Percentiles rank a stretch among this genome's conserved stretches.
phyloP scores from a whole-genome alignment of 2,113 vertebrate genomes.

The Passer domesticus region DNA sequence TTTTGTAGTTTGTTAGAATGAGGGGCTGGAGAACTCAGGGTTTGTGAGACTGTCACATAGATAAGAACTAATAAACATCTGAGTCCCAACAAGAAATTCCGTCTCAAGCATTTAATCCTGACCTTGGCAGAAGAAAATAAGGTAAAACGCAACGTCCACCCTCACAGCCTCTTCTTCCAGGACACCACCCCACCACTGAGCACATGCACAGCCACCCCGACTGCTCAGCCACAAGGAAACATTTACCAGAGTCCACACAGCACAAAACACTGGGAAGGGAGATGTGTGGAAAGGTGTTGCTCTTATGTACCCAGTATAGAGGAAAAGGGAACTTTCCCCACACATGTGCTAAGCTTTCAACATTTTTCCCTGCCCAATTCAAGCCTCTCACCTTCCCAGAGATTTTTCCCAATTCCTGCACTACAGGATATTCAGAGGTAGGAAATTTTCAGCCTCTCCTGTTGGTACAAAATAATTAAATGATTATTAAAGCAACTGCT shows the following conservation, averaged over 20 bases:
- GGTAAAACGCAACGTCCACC: background rate
- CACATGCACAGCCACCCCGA: background rate
- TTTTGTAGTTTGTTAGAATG: background rate
- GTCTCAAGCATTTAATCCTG: background rate
- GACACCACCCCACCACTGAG: background rate
- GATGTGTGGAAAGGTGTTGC: background rate
- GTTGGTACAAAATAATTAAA: slow-evolving; percentile 8
- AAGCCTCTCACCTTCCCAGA: background rate
- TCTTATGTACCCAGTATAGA: background rate
- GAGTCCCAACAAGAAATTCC: background rate
- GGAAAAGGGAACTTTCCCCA: background rate
- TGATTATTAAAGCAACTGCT: background rate
- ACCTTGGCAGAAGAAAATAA: background rate
- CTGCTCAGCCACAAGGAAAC: background rate
- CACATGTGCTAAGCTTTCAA: background rate
- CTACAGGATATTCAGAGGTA: background rate
- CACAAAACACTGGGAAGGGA: background rate
- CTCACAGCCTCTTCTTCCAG: background rate
- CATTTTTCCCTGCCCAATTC: background rate
- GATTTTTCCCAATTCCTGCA: background rate
- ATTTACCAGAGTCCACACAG: background rate
- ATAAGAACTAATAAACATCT: background rate
- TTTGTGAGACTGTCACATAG: background rate
- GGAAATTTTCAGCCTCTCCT: background rate
- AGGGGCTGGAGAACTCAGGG: background rate